Conservation (phyloP, 1,140 invertebrate species). For the Drosophila truncata region DNA sequence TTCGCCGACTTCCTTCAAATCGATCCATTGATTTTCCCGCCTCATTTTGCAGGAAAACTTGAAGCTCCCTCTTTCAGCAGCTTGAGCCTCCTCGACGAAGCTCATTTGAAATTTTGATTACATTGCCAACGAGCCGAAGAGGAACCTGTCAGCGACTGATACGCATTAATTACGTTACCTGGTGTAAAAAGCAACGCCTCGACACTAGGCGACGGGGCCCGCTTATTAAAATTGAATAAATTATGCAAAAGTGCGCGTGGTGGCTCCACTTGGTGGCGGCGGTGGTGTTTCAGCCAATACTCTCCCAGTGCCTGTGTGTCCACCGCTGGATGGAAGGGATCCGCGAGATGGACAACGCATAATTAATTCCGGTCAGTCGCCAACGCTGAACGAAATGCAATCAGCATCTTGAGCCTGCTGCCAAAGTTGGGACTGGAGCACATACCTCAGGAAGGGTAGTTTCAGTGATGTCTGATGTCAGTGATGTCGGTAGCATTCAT, state of each 20-base stretch:
- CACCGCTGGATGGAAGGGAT: not conserved
- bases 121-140: slow-evolving; percentile 50
- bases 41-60: slow-evolving; percentile 9
- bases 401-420: slow-evolving; percentile 53
- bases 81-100: slow-evolving; percentile 20
- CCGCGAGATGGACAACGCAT: slow-evolving; percentile 63
- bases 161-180: slow-evolving; percentile 72
- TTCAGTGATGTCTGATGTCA: not conserved
- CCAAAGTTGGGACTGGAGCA: slow-evolving; percentile 31
- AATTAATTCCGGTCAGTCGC: slow-evolving; percentile 65
- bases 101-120: slow-evolving; percentile 82
- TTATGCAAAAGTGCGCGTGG: slow-evolving; percentile 73
- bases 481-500: not conserved
- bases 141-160: slow-evolving; percentile 69
- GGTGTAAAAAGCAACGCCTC: slow-evolving; percentile 63
- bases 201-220: slow-evolving; percentile 35
- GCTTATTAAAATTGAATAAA: slow-evolving; percentile 83
- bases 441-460: not conserved
- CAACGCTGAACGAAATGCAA: slow-evolving; percentile 49
- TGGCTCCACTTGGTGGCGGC: slow-evolving; percentile 26
- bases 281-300: slow-evolving; percentile 14
- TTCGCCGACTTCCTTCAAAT: slow-evolving; percentile 25
- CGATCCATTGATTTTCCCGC: slow-evolving; percentile 57
- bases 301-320: not conserved
- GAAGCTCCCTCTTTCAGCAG: not conserved